Evolutionary conservation across 37 sponge, comb jelly and placozoan genomes (phyloP).

Genomic region (Ianthella basta): DNA sequence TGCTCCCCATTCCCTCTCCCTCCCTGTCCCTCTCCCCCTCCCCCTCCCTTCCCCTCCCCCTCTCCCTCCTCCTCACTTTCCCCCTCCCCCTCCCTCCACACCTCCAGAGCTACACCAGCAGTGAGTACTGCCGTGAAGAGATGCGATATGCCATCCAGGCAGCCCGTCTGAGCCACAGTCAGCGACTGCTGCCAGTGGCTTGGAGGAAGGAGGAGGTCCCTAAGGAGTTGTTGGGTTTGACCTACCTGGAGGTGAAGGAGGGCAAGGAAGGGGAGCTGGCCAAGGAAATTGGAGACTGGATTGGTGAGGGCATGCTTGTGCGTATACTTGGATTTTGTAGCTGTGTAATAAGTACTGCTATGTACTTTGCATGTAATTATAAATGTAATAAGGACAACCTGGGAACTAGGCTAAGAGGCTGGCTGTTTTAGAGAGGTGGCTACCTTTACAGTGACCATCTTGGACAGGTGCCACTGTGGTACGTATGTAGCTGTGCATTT

Average conservation of each 20-base stretch:
- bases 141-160: neutral
- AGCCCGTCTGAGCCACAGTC: neutral
- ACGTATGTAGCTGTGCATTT: no score
- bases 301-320: neutral
- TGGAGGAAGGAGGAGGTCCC: slow-evolving; percentile 22
- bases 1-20: no score
- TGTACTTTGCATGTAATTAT: no score
- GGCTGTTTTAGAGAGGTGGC: no score
- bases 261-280: neutral
- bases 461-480: no score
- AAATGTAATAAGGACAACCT: no score
- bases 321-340: no score
- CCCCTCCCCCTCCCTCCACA: neutral
- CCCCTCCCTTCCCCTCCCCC: neutral
- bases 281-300: neutral
- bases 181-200: slow-evolving; percentile 9
- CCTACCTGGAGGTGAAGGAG: slow-evolving; percentile 5
- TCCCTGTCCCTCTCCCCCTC: neutral
- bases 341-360: no score
- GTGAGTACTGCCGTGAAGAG: slow-evolving; percentile 4
- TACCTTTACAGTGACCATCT: no score
- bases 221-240: neutral
- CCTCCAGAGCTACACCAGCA: neutral
- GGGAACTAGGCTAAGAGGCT: no score
- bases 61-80: neutral